Conservation (phyloP, 1,140 invertebrate species). For the Rhopalosiphum maidis region DNA sequence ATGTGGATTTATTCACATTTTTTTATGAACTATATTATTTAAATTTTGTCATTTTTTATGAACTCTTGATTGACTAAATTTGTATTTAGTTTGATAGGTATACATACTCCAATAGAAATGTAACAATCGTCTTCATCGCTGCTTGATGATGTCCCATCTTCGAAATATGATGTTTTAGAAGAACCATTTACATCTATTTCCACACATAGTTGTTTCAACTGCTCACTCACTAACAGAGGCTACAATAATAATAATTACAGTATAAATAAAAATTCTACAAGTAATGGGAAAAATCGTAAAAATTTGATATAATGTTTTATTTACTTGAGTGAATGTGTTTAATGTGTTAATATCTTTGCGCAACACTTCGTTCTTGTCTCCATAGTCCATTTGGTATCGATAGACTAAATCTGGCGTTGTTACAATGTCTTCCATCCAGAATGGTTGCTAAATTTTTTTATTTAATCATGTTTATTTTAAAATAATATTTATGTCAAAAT, state of each 20-base stretch:
- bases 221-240: conserved; percentile 75
- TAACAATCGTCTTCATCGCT: conserved; percentile 65
- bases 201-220: conserved; percentile 73
- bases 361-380: conserved; percentile 71
- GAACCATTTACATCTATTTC: conserved; percentile 69
- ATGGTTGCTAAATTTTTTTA: conserved; percentile 65
- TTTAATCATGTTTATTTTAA: background rate
- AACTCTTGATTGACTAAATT: background rate
- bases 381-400: conserved; percentile 71
- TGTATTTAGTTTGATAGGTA: background rate
- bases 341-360: conserved; percentile 70
- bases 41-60: background rate
- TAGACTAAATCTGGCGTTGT: conserved; percentile 73
- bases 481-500: background rate
- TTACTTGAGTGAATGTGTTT: conserved; percentile 68
- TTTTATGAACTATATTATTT: background rate
- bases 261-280: background rate
- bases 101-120: conserved; percentile 38
- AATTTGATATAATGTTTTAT: background rate
- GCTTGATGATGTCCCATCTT: conserved; percentile 71
- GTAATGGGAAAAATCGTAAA: background rate
- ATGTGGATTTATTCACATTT: background rate
- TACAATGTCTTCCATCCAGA: conserved; percentile 71
- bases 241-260: conserved; percentile 62
- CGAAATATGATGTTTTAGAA: conserved; percentile 64